Evolutionary conservation across 2,888 invertebrate species (phyloP).

Genomic region (Octonoba sinensis): DNA sequence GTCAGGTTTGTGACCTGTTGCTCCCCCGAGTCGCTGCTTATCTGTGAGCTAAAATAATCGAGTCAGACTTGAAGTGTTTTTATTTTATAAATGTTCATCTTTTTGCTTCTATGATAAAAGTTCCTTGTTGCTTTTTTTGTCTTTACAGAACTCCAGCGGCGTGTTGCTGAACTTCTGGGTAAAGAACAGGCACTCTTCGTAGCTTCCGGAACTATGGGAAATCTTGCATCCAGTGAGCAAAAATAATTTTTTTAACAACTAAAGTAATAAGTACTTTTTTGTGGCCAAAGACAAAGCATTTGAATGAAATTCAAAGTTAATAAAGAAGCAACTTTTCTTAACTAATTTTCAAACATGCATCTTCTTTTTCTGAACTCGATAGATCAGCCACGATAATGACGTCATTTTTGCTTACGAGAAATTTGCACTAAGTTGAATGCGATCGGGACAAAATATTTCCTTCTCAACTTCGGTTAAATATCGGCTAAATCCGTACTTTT

Average conservation of each 20-base stretch:
- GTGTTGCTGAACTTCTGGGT: slow-evolving; percentile 82
- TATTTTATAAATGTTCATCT: too few species aligned
- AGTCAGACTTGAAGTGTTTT: too few species aligned
- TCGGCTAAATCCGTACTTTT: too few species aligned
- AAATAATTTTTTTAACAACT: background rate
- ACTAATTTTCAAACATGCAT: background rate
- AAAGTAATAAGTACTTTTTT: background rate
- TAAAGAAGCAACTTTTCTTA: background rate
- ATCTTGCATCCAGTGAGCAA: slow-evolving; percentile 83
- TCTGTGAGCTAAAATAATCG: too few species aligned
- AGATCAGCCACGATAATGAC: background rate
- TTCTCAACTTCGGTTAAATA: too few species aligned
- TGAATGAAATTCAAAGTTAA: background rate
- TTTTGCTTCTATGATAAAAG: background rate
- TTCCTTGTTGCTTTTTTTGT: background rate
- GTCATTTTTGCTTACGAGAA: background rate
- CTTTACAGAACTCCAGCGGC: slow-evolving; percentile 79
- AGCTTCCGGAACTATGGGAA: slow-evolving; percentile 94
- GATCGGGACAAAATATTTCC: too few species aligned
- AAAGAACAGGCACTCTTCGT: slow-evolving; percentile 92
- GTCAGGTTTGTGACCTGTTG: too few species aligned
- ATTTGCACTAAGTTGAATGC: too few species aligned
- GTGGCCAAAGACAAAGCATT: too few species aligned
- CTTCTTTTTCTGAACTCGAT: background rate
- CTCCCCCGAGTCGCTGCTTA: too few species aligned